A percentile compares a stretch with the other conserved stretches of the same genome.
These are phyloP conservation scores for Platanista minor DNA, from an alignment of 2,113 vertebrate species.

Conservation along the genomic window DNA sequence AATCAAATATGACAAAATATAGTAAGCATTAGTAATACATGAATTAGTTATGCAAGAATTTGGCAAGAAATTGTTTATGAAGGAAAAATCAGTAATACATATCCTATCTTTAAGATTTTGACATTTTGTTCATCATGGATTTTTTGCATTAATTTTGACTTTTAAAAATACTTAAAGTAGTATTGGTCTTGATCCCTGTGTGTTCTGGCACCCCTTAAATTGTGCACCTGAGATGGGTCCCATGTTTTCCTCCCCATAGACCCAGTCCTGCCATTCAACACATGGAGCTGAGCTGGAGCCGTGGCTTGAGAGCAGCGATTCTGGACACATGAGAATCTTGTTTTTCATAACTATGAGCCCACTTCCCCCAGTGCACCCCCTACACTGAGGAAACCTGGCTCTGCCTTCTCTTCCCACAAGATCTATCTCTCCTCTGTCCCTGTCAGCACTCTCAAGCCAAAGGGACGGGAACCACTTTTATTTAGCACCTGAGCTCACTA, in stretches of 20 bases:
- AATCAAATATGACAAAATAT: background rate
- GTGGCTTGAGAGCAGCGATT: too few relatives aligned
- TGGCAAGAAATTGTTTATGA: background rate
- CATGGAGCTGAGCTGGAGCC: too few relatives aligned
- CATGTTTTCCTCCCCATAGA: too few relatives aligned
- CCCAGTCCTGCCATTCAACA: background rate
- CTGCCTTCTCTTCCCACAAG: background rate
- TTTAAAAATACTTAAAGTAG: background rate
- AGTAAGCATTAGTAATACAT: background rate
- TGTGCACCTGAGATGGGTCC: too few relatives aligned
- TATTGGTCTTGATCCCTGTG: too few relatives aligned
- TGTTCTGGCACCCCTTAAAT: too few relatives aligned
- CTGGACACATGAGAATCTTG: background rate
- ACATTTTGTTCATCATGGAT: background rate
- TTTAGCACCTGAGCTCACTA: background rate
- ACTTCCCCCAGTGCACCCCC: too few relatives aligned
- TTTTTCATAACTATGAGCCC: background rate
- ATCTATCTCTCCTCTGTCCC: background rate
- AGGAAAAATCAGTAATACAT: background rate
- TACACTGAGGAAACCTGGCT: background rate
- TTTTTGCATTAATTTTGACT: background rate
- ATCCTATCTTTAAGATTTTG: background rate
- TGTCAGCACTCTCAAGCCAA: background rate
- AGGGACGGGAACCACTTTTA: background rate
- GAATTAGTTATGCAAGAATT: background rate